Percentiles rank a stretch among this genome's conserved stretches.
phyloP scores from a whole-genome alignment of 2,888 invertebrate species.

The Melolontha melolontha region DNA sequence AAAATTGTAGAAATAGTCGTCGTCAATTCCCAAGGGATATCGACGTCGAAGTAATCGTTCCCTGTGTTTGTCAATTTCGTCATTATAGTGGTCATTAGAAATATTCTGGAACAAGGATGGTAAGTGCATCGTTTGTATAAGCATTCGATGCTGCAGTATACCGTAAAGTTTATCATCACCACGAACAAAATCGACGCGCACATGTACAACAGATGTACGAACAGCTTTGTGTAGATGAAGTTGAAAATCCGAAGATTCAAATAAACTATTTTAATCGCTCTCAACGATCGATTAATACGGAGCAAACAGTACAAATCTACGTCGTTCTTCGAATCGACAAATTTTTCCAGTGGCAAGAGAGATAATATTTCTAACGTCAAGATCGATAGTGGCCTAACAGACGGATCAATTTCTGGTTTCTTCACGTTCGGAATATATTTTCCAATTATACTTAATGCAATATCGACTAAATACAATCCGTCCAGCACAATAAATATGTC shows the following conservation, averaged over 20 bases:
- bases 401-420: slow-evolving; percentile 1
- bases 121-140: background rate
- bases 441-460: slow-evolving; percentile 5
- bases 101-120: slow-evolving; percentile 4
- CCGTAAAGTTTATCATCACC: slow-evolving; percentile 4
- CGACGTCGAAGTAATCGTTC: slow-evolving; percentile 10
- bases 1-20: slow-evolving; percentile 1
- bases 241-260: slow-evolving; percentile 10
- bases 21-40: slow-evolving; percentile 30
- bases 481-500: slow-evolving; percentile 19
- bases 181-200: slow-evolving; percentile 11
- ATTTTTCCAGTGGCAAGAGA: slow-evolving; percentile 35
- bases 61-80: slow-evolving; percentile 12
- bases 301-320: slow-evolving; percentile 21
- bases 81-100: slow-evolving; percentile 10
- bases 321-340: slow-evolving; percentile 4
- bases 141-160: slow-evolving; percentile 32
- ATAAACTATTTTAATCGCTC: slow-evolving; percentile 24
- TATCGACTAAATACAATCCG: slow-evolving; percentile 28
- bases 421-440: slow-evolving; percentile 15
- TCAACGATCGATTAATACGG: slow-evolving; percentile 23
- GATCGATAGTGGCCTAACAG: slow-evolving; percentile 25
- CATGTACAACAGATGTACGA: slow-evolving; percentile 26
- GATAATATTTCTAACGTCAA: slow-evolving; percentile 36
- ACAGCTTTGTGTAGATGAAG: slow-evolving; percentile 11